Evolutionary conservation across 1,140 invertebrate species (phyloP).

Genomic region (Aphaenogaster ashmeadi): DNA sequence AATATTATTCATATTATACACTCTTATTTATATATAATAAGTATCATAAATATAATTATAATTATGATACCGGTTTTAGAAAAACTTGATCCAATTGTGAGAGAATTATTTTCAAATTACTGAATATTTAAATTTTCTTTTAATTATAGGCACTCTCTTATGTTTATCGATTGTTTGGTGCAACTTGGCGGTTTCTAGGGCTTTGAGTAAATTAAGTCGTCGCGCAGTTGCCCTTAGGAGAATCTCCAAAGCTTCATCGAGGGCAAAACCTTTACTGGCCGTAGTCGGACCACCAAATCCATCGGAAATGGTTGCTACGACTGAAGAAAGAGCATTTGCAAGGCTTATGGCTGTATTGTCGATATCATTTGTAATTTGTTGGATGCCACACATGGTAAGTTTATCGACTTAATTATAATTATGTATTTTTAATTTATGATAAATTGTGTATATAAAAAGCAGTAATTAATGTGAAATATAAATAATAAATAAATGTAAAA

Average conservation of each 20-base stretch:
- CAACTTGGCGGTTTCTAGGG: slow-evolving; percentile 93
- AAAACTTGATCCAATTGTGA: neutral
- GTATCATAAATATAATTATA: neutral
- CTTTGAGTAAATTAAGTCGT: slow-evolving; percentile 90
- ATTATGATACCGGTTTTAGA: neutral
- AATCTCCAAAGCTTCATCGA: slow-evolving; percentile 82
- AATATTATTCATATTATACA: no score
- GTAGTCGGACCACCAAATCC: slow-evolving; percentile 75
- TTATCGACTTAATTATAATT: slow-evolving; percentile 35
- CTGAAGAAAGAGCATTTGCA: slow-evolving; percentile 94
- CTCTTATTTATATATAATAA: no score
- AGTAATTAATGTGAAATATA: neutral
- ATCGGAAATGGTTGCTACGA: slow-evolving; percentile 88
- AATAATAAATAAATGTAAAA: slow-evolving; percentile 3
- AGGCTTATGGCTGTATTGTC: slow-evolving; percentile 94
- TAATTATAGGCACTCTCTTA: slow-evolving; percentile 90
- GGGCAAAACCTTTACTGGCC: slow-evolving; percentile 82
- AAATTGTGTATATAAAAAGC: neutral
- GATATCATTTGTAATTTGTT: slow-evolving; percentile 93
- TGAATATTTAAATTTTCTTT: neutral
- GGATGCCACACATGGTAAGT: slow-evolving; percentile 95
- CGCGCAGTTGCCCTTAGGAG: slow-evolving; percentile 83
- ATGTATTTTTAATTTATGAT: neutral
- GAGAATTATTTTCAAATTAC: slow-evolving; percentile 1
- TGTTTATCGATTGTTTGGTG: slow-evolving; percentile 93